A percentile compares a stretch with the other conserved stretches of the same genome.
Conservation (phyloP, 2,888 invertebrate genomes). For the Creontiades dilutus region DNA sequence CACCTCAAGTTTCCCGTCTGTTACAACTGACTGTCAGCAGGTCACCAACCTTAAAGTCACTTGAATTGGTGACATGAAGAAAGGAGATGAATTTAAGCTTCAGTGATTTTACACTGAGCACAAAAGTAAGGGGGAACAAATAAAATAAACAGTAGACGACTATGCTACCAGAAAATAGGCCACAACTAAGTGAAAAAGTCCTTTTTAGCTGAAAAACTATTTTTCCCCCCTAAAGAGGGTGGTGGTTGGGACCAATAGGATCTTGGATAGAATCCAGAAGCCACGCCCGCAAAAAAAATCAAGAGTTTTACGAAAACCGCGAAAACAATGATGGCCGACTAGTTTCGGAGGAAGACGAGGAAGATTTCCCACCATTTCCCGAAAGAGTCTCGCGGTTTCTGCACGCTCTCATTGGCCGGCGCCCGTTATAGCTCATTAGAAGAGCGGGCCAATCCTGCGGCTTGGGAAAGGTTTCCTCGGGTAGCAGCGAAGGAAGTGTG, state of each 20-base stretch:
- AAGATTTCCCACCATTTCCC: constrained; percentile 73
- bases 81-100: no score
- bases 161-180: background rate
- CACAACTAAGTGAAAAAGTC: background rate
- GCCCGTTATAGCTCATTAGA: constrained; percentile 71
- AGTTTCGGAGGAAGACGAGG: constrained; percentile 38
- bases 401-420: constrained; percentile 67
- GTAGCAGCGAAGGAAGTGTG: background rate
- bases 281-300: background rate
- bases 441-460: constrained; percentile 67
- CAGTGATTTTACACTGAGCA: no score
- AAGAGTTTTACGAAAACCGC: constrained; percentile 47
- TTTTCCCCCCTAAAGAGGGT: background rate
- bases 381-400: constrained; percentile 66
- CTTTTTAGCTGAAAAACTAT: background rate
- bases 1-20: no score
- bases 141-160: no score
- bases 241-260: background rate
- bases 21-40: no score
- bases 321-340: constrained; percentile 54
- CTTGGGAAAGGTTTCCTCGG: constrained; percentile 39
- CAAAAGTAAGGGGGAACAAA: no score
- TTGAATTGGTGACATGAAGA: no score
- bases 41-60: no score
- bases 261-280: background rate